phyloP scores from a whole-genome alignment of 2,888 invertebrate genomes.

The Tipula confusa region DNA sequence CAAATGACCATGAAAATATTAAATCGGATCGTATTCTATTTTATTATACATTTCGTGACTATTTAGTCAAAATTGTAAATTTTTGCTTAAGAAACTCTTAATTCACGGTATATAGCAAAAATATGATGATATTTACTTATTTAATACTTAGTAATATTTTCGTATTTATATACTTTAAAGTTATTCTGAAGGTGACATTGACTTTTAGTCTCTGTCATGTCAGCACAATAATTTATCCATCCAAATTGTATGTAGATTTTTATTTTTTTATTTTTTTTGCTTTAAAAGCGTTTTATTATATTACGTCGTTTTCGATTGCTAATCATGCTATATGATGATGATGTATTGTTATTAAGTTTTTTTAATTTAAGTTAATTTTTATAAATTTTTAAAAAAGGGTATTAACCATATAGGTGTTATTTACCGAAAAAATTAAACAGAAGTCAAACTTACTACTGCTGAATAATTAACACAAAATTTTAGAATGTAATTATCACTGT shows the following conservation, averaged over 20 bases:
- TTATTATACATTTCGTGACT: not conserved
- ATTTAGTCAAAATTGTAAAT: not conserved
- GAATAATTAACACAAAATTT: not conserved
- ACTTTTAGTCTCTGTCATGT: not conserved
- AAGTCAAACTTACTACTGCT: not conserved
- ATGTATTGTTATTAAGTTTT: not conserved
- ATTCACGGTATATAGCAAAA: not conserved
- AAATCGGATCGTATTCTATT: not conserved
- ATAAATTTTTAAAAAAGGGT: not conserved
- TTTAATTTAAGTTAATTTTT: not conserved
- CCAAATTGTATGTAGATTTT: not conserved
- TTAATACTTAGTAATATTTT: not conserved
- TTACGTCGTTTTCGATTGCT: not conserved
- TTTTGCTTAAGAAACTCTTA: not conserved
- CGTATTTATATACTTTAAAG: not conserved
- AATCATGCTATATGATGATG: not conserved
- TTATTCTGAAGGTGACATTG: slow-evolving; percentile 6
- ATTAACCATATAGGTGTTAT: not conserved
- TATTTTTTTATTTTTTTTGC: too few species aligned
- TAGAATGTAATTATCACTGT: not conserved
- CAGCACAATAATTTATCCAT: not conserved
- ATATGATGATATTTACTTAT: slow-evolving; percentile 7
- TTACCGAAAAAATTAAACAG: not conserved
- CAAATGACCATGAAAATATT: not conserved
- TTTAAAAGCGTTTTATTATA: not conserved